Evolutionary conservation across 2,888 invertebrate species (phyloP).

Genomic region (Melolontha melolontha): DNA sequence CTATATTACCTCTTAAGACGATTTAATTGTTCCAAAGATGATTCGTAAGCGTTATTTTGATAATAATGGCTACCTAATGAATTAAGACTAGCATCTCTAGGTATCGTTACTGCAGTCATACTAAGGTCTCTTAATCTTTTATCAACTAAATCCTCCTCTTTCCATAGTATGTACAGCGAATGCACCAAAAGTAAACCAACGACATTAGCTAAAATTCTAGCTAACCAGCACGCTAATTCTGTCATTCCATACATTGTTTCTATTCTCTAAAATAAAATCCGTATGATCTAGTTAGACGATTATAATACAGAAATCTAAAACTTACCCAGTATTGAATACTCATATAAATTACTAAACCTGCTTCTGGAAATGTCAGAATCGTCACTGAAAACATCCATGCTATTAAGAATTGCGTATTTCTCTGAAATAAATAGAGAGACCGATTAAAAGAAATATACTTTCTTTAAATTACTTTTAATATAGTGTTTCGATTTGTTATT

Average conservation of each 20-base stretch:
- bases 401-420: conserved; percentile 66
- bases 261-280: conserved; percentile 62
- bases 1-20: conserved; percentile 30
- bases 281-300: neutral
- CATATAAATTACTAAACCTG: conserved; percentile 70
- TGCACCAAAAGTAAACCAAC: conserved; percentile 67
- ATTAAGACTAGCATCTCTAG: conserved; percentile 53
- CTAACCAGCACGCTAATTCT: conserved; percentile 67
- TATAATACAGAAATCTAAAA: neutral
- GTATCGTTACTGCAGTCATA: conserved; percentile 60
- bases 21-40: conserved; percentile 58
- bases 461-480: neutral
- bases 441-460: conserved; percentile 7
- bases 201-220: conserved; percentile 64
- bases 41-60: conserved; percentile 63
- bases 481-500: no score
- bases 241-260: conserved; percentile 66
- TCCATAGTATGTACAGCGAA: conserved; percentile 68
- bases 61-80: conserved; percentile 57
- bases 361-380: conserved; percentile 68
- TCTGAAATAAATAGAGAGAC: conserved; percentile 61
- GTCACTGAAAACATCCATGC: conserved; percentile 69
- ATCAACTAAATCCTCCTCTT: conserved; percentile 67
- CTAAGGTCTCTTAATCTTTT: conserved; percentile 66
- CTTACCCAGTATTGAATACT: conserved; percentile 70